A percentile compares a stretch with the other conserved stretches of the same genome.
These are phyloP conservation scores for Drosophila helvetica DNA, from an alignment of 2,888 invertebrate genomes.

Conservation along the genomic window DNA sequence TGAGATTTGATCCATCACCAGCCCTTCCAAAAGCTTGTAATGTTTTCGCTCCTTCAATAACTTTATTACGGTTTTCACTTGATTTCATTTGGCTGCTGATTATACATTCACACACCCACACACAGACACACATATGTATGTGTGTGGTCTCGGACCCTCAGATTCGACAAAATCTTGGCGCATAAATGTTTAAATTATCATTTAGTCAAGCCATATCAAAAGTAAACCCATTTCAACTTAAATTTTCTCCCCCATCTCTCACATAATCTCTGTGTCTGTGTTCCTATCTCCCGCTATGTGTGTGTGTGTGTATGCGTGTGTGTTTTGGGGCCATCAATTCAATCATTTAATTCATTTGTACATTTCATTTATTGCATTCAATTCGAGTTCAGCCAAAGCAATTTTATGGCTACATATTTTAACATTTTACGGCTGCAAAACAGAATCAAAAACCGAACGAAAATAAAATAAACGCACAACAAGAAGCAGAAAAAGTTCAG, in stretches of 20 bases:
- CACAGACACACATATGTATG: no score
- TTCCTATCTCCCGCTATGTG: neutral
- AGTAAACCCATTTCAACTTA: constrained; percentile 27
- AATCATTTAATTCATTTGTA: constrained; percentile 63
- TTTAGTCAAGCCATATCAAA: constrained; percentile 36
- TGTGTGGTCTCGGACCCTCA: neutral
- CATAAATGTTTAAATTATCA: constrained; percentile 41
- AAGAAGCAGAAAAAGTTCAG: constrained; percentile 50
- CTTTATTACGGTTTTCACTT: constrained; percentile 15
- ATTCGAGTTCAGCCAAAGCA: constrained; percentile 49
- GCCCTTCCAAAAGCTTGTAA: neutral
- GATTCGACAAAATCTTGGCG: constrained; percentile 9
- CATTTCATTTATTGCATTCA: constrained; percentile 53
- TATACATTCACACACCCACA: constrained; percentile 23
- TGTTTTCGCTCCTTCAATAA: constrained; percentile 9
- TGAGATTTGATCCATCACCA: neutral
- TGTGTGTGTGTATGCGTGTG: constrained; percentile 6
- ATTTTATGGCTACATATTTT: constrained; percentile 77
- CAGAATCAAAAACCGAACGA: constrained; percentile 20
- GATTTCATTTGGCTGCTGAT: constrained; percentile 17
- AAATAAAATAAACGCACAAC: constrained; percentile 17
- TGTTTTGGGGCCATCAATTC: constrained; percentile 20
- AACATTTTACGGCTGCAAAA: constrained; percentile 49
- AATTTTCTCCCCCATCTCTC: constrained; percentile 10
- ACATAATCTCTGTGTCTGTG: constrained; percentile 18